Conservation (phyloP, 2,888 invertebrate species). For the Beris chalybata region DNA sequence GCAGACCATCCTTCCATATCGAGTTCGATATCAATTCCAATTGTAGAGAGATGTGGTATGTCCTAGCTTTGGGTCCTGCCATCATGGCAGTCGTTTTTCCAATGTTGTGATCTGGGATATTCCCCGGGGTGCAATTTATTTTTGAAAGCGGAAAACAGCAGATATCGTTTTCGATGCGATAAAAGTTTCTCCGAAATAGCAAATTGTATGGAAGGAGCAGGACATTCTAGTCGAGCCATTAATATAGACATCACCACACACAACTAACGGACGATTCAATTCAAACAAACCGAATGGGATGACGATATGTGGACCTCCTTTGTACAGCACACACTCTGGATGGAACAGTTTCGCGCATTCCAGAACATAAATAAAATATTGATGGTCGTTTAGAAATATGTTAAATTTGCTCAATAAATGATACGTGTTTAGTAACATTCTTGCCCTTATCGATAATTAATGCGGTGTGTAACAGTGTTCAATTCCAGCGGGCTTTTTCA, state of each 20-base stretch:
- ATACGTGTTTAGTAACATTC: too few species aligned
- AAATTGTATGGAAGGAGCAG: background rate
- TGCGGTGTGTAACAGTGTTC: too few species aligned
- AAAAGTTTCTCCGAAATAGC: constrained; percentile 4
- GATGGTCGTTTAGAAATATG: too few species aligned
- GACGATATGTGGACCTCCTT: too few species aligned
- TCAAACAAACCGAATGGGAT: too few species aligned
- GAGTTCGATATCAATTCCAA: constrained; percentile 14
- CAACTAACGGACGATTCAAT: background rate
- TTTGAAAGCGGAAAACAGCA: constrained; percentile 33
- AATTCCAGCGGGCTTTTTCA: too few species aligned
- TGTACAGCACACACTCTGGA: too few species aligned
- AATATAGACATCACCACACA: constrained; percentile 18
- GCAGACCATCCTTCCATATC: constrained; percentile 16
- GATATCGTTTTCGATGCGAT: constrained; percentile 23
- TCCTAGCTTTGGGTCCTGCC: constrained; percentile 8
- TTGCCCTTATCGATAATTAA: too few species aligned
- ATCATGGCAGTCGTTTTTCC: constrained; percentile 20
- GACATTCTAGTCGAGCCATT: constrained; percentile 2
- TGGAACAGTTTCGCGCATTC: too few species aligned
- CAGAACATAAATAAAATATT: too few species aligned
- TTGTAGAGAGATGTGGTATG: constrained; percentile 4
- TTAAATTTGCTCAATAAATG: too few species aligned
- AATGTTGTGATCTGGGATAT: constrained; percentile 20
- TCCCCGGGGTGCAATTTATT: constrained; percentile 35